Evolutionary conservation across 2,797 vertebrate species (phyloP), one percentile per base, ranked within the genome.

Genomic region (Neostethus bicornis): DNA sequence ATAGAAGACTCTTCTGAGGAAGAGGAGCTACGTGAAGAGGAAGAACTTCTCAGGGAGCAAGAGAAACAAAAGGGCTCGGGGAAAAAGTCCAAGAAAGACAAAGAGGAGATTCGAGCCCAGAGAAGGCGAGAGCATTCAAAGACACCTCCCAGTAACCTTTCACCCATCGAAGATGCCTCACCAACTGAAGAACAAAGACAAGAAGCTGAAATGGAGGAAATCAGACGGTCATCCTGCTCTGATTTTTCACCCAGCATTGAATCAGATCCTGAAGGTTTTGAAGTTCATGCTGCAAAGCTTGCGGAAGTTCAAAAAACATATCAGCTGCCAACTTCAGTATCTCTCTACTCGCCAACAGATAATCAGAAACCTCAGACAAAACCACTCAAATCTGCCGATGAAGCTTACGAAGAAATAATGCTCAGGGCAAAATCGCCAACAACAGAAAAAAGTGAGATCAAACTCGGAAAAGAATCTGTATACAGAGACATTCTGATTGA

Each of bases 1-100:
- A 99, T 99, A 74, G 97, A 99, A 85, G 97, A 99, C 83, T 99
- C 97, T 7, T 99, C 98, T 11, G 98, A 99, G 81, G 98, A 99
- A 75, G 98, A 99, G 62, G 98, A 99, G 67, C 58, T 99, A 26
- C 86, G 96, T 43, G 98, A 99, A 77, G 97, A 99, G 63, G 97
- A 98, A 75, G 96, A 98, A 28, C 88, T 98, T 24, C 80, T 98
- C 50, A 95, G 92, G 60, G 97, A 99, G 68, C 96, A 99, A 77
- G 97, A 99, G 76, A 98, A 95, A 70, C 96, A 98, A 37, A 97
- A 94, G 77, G 92, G 93, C 73, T 95, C 95, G 8, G 96, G 94
- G 55, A 97, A 96, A 85, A 99, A 98, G 80, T 98, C 97, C 3
- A 99, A 96, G 84, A 98, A 96, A 82, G 96, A 98, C 75, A 99